Evolutionary conservation across 2,888 invertebrate genomes (phyloP).

Genomic region (Drosophila infuscata): DNA sequence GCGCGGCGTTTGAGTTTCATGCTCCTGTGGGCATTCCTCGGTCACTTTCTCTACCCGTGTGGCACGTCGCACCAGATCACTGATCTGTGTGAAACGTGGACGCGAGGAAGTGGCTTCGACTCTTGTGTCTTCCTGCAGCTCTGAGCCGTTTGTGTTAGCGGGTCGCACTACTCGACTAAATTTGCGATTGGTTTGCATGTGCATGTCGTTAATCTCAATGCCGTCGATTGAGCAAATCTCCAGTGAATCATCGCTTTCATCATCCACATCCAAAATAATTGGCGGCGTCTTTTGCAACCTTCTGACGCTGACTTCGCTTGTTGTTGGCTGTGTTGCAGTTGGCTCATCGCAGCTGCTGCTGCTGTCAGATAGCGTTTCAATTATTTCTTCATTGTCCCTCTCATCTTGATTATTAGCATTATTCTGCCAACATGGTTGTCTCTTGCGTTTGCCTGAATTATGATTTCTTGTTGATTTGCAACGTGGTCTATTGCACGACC

Average conservation of each 20-base stretch:
- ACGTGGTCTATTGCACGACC: conserved; percentile 9
- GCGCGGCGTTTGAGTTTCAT: background rate
- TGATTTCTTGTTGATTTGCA: conserved; percentile 10
- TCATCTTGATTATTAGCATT: conserved; percentile 1
- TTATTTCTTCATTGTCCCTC: conserved; percentile 23
- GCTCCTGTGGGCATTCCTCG: background rate
- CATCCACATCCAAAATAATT: conserved; percentile 72
- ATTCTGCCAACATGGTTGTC: background rate
- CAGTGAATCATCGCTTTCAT: conserved; percentile 69
- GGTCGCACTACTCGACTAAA: conserved; percentile 65
- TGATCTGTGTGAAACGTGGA: conserved; percentile 79
- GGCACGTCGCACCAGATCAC: conserved; percentile 68
- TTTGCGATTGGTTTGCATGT: conserved; percentile 60
- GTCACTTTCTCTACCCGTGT: background rate
- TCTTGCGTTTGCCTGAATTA: conserved; percentile 29
- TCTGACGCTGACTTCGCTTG: background rate
- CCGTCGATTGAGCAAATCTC: conserved; percentile 45
- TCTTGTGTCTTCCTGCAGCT: background rate
- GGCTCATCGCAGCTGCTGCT: conserved; percentile 31
- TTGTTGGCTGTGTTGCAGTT: background rate
- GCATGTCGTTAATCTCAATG: conserved; percentile 60
- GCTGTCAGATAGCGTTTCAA: conserved; percentile 21
- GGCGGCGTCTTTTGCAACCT: conserved; percentile 62
- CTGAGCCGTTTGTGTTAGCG: conserved; percentile 13
- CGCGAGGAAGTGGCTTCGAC: conserved; percentile 21